Percentiles rank a stretch among this genome's conserved stretches.
Conservation (phyloP, 2,888 invertebrate species). For the Drosophila vallismaia region DNA sequence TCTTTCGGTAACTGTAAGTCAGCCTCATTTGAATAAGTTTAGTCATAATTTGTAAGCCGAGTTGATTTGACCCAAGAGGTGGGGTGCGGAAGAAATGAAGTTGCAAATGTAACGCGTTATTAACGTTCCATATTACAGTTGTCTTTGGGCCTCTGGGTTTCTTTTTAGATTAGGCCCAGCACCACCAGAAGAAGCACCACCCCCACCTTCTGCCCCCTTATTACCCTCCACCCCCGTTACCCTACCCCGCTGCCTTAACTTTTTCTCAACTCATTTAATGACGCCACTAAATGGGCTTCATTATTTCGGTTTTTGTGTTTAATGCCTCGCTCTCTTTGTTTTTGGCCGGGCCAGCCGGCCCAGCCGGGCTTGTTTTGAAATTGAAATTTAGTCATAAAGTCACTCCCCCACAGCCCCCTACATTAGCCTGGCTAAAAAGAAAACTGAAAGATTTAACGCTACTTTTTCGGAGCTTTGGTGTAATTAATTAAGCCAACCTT, state of each 20-base stretch:
- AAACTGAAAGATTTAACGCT: conserved; percentile 70
- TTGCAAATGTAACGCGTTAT: conserved; percentile 80
- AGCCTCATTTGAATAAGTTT: conserved; percentile 79
- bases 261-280: conserved; percentile 70
- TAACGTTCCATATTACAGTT: conserved; percentile 78
- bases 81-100: conserved; percentile 57
- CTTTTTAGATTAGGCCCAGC: background rate
- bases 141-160: conserved; percentile 41
- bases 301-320: conserved; percentile 70
- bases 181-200: background rate
- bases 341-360: conserved; percentile 26
- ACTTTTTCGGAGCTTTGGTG: conserved; percentile 44
- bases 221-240: background rate
- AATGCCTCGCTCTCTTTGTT: conserved; percentile 34
- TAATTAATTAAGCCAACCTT: conserved; percentile 72
- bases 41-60: conserved; percentile 76
- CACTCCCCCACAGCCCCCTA: conserved; percentile 21
- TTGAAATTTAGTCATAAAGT: conserved; percentile 77
- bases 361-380: conserved; percentile 49
- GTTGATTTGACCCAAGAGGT: conserved; percentile 40
- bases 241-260: conserved; percentile 8
- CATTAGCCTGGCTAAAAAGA: conserved; percentile 28
- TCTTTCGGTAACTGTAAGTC: conserved; percentile 56
- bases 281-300: conserved; percentile 79
- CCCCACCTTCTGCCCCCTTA: background rate